These are phyloP conservation scores for Siniperca obscura DNA, from an alignment of 2,797 vertebrate genomes.

Conservation along the genomic window DNA sequence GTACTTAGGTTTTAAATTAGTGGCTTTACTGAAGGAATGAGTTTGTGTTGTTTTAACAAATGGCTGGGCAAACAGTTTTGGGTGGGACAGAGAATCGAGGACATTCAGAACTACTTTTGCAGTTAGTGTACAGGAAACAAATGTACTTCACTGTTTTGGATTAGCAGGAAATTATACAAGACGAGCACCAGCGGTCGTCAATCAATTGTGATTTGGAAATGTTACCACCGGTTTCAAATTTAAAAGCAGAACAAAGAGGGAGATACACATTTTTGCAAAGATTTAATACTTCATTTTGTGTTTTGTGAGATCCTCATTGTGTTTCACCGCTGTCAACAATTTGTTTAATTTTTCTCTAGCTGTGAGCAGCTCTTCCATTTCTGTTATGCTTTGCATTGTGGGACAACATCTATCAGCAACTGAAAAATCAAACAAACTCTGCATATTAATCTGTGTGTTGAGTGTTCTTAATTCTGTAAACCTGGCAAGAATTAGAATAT, in stretches of 20 bases:
- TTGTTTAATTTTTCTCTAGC: constrained; percentile 25
- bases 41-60: constrained; percentile 64
- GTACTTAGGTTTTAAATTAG: constrained; percentile 69
- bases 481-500: constrained; percentile 4
- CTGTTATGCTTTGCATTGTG: constrained; percentile 12
- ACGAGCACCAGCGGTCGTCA: neutral
- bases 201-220: neutral
- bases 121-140: neutral
- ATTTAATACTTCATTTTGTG: constrained; percentile 4
- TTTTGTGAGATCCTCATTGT: neutral
- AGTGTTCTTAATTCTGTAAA: neutral
- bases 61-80: constrained; percentile 31
- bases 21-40: constrained; percentile 57
- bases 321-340: constrained; percentile 30
- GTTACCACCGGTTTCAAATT: neutral
- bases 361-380: constrained; percentile 17
- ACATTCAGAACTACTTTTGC: neutral
- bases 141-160: neutral
- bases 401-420: constrained; percentile 30
- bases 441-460: neutral
- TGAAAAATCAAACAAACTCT: constrained; percentile 30
- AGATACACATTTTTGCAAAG: constrained; percentile 3
- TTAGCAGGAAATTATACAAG: neutral
- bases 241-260: neutral
- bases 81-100: constrained; percentile 33